Base-by-base conservation (phyloP, 1,140 invertebrate genomes). In the Bombus picipes region DNA sequence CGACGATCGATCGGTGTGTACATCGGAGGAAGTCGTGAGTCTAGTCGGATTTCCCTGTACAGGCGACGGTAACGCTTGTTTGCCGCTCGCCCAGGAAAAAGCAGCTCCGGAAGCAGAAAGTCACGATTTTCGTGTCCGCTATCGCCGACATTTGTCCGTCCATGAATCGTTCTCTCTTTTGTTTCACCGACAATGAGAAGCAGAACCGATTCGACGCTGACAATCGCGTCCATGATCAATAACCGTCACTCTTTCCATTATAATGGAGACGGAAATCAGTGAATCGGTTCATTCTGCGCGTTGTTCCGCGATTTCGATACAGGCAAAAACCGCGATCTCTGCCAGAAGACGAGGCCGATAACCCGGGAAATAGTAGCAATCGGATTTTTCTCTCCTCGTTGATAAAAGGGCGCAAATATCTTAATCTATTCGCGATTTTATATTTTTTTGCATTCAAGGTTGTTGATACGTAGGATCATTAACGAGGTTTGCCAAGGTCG, bases 11-110 rank as follows among this genome's bases (percentile, higher is more conserved):
- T 86, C 53, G 57, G 37, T 22, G 73, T 47, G 72, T 71, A 74
- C 43, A 85, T 82, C 79, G 68, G 39, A 81, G 88, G 89, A 89
- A 89, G 81, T 90, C 88, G 43, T 79, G 77, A 75, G 85, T 57
- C 88, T 76, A 84, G 89, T 90, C 81, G 85, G 88, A 89, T 89
- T 90, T 90, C 77, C 88, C 88, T 89, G 81, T 83, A 80, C 76
- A 72, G 62, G 75, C 81, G 43, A 32, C 62, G 66, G 83, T 89
- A 84, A 80, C 79, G 81, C 72, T 83, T 84, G 89, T 90, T 90
- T 90, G 89, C 84, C 88, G 88, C 72, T 75, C 59, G 77, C 43
- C 43, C 72, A 73, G 86, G 79, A 90, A 90, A 88, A 89, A 89
- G 57, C 77, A 89, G 70, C 72, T 37, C 78, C 88, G 89, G 89